Evolutionary conservation across 2,113 vertebrate species (phyloP), one percentile per base, ranked within the genome.

Genomic region (Amazona vittata): DNA sequence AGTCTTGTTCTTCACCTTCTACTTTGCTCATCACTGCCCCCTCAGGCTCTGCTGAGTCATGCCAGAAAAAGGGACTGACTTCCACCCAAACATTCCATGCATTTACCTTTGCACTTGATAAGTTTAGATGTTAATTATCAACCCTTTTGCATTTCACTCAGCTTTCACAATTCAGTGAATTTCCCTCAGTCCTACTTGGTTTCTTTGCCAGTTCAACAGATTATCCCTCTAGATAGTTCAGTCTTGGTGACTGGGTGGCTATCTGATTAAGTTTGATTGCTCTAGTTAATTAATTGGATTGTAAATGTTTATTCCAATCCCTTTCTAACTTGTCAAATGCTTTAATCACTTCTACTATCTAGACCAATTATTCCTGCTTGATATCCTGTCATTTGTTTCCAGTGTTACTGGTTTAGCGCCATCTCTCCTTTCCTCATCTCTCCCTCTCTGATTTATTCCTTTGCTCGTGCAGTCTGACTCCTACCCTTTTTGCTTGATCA

Each of bases 291-390:
- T 90, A 94, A 90, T 69, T 86, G 68, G 57, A 90, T 90, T 92
- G 77, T 79, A 95, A 93, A 89, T 84, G 57, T 94, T 92, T 94
- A 94, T 90, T 88, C 83, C 76, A 90, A 75, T 95, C 87, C 79
- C 49, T 84, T 95, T 69, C 35, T 86, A 94, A 93, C 62, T 64
- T 53, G 86, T 91, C 62, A 86, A 92, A 59, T 24, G 53, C 69
- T 91, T 81, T 67, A 92, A 95, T 90, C 2, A 70, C 71, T 94
- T 84, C 68, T 64, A 63, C 71, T 63, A 71, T 84, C 50, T 39
- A 89, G 44, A 75, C 20, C 33, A 90, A 71, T 97, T 95, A 93
- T 64, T 90, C 64, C 62, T 86, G 70, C 47, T 60, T 86, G 74
- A 84, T 78, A 95, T 7, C 25, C 46, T 67, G 71, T 52, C 10